A percentile compares a stretch with the other conserved stretches of the same genome.
phyloP scores from a whole-genome alignment of 1,140 invertebrate genomes.

The Drosophila ambigua region DNA sequence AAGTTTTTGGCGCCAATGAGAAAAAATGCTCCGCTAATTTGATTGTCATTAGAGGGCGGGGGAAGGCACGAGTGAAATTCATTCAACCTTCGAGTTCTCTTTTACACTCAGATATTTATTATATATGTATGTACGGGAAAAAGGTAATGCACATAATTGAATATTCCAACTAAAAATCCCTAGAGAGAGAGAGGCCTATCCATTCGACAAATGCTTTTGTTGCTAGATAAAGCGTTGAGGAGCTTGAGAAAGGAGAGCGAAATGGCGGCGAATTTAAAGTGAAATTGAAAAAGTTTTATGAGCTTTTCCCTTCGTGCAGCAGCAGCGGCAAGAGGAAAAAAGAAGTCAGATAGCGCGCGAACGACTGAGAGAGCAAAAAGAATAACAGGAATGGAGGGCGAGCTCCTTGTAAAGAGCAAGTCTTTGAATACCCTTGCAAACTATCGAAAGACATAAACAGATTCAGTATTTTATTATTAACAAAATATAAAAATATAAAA shows the following conservation, averaged over 20 bases:
- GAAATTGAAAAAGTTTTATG: conserved; percentile 84
- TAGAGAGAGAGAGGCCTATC: conserved; percentile 30
- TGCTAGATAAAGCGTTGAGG: conserved; percentile 56
- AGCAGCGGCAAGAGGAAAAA: conserved; percentile 27
- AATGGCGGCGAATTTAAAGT: conserved; percentile 75
- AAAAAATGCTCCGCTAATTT: conserved; percentile 66
- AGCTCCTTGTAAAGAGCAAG: too few relatives aligned
- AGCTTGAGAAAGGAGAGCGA: conserved; percentile 24
- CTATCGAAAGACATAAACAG: too few relatives aligned
- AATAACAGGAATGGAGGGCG: conserved; percentile 56
- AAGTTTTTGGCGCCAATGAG: conserved; percentile 64
- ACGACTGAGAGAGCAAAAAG: conserved; percentile 52
- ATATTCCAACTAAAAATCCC: conserved; percentile 72
- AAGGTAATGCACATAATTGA: conserved; percentile 82
- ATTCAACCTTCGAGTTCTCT: conserved; percentile 34
- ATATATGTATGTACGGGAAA: neutral
- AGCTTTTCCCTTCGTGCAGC: conserved; percentile 71
- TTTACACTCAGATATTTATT: conserved; percentile 9
- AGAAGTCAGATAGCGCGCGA: conserved; percentile 27
- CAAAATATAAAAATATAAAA: too few relatives aligned
- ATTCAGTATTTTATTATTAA: too few relatives aligned
- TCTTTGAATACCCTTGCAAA: too few relatives aligned
- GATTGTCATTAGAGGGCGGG: conserved; percentile 70
- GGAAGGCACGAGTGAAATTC: conserved; percentile 24
- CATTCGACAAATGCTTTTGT: conserved; percentile 59